These are phyloP conservation scores for Iselma pallidipennis DNA, from an alignment of 2,888 invertebrate species.

Conservation along the genomic window DNA sequence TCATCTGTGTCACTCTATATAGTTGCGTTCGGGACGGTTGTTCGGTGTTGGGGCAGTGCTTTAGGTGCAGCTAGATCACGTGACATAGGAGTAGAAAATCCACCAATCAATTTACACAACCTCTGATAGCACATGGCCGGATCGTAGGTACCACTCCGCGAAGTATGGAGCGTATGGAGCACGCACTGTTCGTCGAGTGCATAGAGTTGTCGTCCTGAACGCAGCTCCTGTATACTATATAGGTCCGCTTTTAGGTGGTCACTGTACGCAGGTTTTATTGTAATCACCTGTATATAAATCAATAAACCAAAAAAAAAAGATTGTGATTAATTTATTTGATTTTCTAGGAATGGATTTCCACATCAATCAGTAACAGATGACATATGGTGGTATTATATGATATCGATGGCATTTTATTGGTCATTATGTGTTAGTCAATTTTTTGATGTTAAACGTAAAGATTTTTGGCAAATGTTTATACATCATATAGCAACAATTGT, in stretches of 20 bases:
- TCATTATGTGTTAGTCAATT: conserved; percentile 91
- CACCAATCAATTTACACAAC: too few species aligned
- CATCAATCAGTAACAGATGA: conserved; percentile 77
- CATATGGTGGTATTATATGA: conserved; percentile 98
- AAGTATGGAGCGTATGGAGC: too few species aligned
- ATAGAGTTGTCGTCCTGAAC: too few species aligned
- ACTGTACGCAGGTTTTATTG: background rate
- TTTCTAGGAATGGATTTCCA: conserved; percentile 56
- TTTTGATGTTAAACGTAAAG: conserved; percentile 89
- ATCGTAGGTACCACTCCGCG: too few species aligned
- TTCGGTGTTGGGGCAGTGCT: too few species aligned
- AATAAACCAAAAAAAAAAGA: background rate
- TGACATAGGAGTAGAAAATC: too few species aligned
- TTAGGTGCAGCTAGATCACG: too few species aligned
- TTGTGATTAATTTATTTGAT: background rate
- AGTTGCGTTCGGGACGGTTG: too few species aligned
- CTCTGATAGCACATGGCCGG: too few species aligned
- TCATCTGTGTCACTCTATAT: too few species aligned
- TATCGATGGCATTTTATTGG: conserved; percentile 95
- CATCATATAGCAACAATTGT: conserved; percentile 94
- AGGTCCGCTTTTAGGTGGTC: background rate
- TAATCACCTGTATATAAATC: background rate
- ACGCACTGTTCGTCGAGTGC: too few species aligned
- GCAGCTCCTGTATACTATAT: too few species aligned
- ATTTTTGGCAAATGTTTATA: conserved; percentile 98